Percentiles rank a stretch among this genome's conserved stretches.
phyloP scores from a whole-genome alignment of 2,797 vertebrate genomes.

The Neomorphus geoffroyi region DNA sequence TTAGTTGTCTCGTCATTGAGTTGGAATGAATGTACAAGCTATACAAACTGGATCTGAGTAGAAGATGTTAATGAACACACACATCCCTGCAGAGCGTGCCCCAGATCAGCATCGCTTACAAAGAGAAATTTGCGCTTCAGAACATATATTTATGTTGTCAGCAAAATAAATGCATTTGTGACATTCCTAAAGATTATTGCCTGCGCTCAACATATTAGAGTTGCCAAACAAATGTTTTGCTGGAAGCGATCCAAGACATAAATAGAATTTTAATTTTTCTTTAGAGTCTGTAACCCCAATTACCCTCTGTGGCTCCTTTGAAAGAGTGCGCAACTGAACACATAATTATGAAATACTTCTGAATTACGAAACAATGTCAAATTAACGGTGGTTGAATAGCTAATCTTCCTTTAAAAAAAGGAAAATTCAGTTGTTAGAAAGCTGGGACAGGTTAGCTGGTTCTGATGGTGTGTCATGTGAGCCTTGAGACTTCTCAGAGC shows the following conservation, averaged over 20 bases:
- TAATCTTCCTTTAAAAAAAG: neutral
- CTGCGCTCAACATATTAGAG: neutral
- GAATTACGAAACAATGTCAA: slow-evolving; percentile 4
- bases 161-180: slow-evolving; percentile 15
- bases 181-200: neutral
- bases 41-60: neutral
- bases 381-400: slow-evolving; percentile 27
- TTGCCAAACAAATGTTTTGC: slow-evolving; percentile 10
- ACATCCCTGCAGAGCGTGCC: neutral
- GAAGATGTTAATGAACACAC: neutral
- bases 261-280: slow-evolving; percentile 42
- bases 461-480: neutral
- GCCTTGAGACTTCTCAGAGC: neutral
- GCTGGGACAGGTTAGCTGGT: neutral
- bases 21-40: neutral
- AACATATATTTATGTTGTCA: neutral
- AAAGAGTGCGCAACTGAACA: slow-evolving; percentile 39
- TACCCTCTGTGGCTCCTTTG: slow-evolving; percentile 36
- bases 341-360: neutral
- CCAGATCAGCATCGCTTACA: neutral
- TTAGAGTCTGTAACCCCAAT: slow-evolving; percentile 50
- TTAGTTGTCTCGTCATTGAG: neutral
- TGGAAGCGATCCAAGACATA: slow-evolving; percentile 41
- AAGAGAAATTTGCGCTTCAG: neutral
- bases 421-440: neutral